Percentiles rank a stretch among this genome's conserved stretches.
These are phyloP conservation scores for Drosophila suboccidentalis DNA, from an alignment of 2,888 invertebrate genomes.

Conservation along the genomic window DNA sequence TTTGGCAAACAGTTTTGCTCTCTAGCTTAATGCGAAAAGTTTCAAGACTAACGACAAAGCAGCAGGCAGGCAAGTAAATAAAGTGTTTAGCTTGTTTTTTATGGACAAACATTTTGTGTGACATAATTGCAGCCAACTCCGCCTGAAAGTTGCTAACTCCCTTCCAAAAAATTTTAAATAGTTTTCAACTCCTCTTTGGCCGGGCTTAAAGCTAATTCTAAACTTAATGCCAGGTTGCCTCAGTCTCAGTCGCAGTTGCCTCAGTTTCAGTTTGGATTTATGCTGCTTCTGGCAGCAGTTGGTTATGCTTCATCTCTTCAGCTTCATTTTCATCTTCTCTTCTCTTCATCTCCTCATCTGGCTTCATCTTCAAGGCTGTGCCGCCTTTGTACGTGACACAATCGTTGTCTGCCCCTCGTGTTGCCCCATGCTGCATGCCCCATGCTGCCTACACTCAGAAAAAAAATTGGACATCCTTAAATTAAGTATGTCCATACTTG, in stretches of 20 bases:
- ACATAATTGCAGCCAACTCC: constrained; percentile 63
- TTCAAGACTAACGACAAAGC: constrained; percentile 66
- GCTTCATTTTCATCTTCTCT: too few relatives aligned
- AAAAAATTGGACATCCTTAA: too few relatives aligned
- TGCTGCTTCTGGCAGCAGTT: constrained; percentile 10
- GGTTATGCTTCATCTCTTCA: constrained; percentile 5
- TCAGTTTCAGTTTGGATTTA: constrained; percentile 20
- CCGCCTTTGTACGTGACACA: constrained; percentile 54
- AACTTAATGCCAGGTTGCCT: not conserved
- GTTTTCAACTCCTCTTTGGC: not conserved
- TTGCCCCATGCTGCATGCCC: constrained; percentile 4
- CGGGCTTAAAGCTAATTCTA: constrained; percentile 30
- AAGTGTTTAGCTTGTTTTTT: constrained; percentile 72
- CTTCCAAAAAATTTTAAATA: constrained; percentile 29
- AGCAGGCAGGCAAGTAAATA: constrained; percentile 65
- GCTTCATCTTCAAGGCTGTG: constrained; percentile 36
- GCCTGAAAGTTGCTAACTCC: constrained; percentile 28
- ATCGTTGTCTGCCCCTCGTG: constrained; percentile 25
- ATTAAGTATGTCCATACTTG: too few relatives aligned
- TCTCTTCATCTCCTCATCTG: not conserved
- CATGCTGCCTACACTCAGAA: constrained; percentile 3
- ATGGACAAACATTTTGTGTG: constrained; percentile 57
- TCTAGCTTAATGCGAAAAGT: constrained; percentile 72
- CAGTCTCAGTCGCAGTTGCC: constrained; percentile 7
- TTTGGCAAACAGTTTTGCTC: constrained; percentile 59